phyloP scores from a whole-genome alignment of 2,888 invertebrate species.

The Eristalinus sepulchralis region DNA sequence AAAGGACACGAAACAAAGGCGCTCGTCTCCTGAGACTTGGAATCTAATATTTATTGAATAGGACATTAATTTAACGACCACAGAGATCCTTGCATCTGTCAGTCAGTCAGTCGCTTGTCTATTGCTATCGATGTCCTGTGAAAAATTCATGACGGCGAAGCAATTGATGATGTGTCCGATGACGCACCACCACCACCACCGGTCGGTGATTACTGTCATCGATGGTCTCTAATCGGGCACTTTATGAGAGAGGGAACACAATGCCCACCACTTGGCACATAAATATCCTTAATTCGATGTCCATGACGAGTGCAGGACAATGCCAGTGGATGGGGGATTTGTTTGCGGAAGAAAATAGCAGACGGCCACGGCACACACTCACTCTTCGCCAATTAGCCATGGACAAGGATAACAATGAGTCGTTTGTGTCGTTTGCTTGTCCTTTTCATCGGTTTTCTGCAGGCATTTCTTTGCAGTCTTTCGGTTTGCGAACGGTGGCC shows the following conservation, averaged over 20 bases:
- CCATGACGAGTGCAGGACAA: conserved; percentile 47
- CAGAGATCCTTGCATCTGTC: conserved; percentile 65
- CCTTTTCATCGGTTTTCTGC: neutral
- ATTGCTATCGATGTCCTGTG: conserved; percentile 32
- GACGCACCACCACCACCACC: conserved; percentile 16
- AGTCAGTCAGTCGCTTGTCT: conserved; percentile 23
- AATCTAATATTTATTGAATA: conserved; percentile 66
- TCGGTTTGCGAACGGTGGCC: conserved; percentile 34
- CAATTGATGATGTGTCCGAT: conserved; percentile 36
- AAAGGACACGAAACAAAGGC: conserved; percentile 6
- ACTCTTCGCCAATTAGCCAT: conserved; percentile 61
- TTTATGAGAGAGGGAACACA: conserved; percentile 49
- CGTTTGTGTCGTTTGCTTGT: conserved; percentile 10
- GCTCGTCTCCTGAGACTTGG: neutral
- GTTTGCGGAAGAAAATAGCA: conserved; percentile 55
- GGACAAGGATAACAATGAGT: conserved; percentile 41
- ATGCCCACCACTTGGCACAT: conserved; percentile 41
- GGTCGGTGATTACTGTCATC: conserved; percentile 66
- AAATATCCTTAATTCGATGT: conserved; percentile 65
- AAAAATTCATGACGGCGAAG: conserved; percentile 59
- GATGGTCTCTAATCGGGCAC: conserved; percentile 49
- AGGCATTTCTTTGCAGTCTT: conserved; percentile 10
- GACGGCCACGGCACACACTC: neutral
- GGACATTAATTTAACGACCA: conserved; percentile 66
- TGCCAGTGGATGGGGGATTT: conserved; percentile 36